A percentile compares a stretch with the other conserved stretches of the same genome.
Conservation (phyloP, 2,113 vertebrate species). For the Gymnorhina tibicen region DNA sequence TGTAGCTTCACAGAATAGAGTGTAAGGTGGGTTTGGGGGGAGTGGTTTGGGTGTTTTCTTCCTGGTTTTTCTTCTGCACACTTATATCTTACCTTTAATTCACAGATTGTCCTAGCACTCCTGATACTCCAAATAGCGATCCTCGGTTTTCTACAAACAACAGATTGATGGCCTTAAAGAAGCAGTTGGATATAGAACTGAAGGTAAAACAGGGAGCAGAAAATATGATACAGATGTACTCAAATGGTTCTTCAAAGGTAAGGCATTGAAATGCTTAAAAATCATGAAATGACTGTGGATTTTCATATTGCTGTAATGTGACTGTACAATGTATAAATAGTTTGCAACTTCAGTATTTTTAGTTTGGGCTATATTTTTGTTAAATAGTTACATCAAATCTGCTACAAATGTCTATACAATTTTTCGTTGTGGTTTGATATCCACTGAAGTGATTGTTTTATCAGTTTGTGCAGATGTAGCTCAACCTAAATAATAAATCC, state of each 20-base stretch:
- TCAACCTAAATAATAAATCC: slow-evolving; percentile 42
- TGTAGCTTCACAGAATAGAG: background rate
- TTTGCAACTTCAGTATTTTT: background rate
- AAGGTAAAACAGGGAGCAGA: slow-evolving; percentile 98
- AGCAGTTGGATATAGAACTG: slow-evolving; percentile 95
- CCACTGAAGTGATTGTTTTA: background rate
- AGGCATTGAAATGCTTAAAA: slow-evolving; percentile 28
- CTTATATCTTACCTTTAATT: slow-evolving; percentile 22
- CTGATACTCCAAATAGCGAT: slow-evolving; percentile 93
- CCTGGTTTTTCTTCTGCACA: background rate
- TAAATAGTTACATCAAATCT: background rate
- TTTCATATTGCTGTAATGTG: background rate
- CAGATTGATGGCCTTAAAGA: slow-evolving; percentile 90
- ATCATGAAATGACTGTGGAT: background rate
- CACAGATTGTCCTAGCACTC: slow-evolving; percentile 91
- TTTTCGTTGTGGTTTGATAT: background rate
- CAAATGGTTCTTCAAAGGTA: slow-evolving; percentile 97
- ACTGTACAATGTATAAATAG: background rate
- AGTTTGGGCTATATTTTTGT: background rate
- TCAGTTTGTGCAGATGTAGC: background rate
- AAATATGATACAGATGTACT: slow-evolving; percentile 99
- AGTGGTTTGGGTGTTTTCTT: background rate
- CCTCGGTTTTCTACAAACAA: slow-evolving; percentile 83
- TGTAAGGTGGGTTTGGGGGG: background rate
- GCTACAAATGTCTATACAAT: background rate